Evolutionary conservation across 1,140 invertebrate genomes (phyloP).

Genomic region (Macrocentrus cingulum): DNA sequence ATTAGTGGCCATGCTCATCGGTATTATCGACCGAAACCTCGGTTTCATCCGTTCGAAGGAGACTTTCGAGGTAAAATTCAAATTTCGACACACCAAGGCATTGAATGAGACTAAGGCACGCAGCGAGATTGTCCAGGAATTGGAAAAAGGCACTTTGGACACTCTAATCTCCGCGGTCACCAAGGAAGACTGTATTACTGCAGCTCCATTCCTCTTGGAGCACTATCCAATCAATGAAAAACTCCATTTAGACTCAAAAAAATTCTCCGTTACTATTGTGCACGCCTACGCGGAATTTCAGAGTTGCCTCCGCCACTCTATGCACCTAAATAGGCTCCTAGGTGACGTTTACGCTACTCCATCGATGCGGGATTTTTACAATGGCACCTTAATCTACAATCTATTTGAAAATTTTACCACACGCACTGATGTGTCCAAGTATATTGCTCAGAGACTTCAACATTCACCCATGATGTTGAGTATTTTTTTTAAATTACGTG

Average conservation of each 20-base stretch:
- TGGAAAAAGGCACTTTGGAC: neutral
- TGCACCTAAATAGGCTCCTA: conserved; percentile 69
- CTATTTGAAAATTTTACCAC: conserved; percentile 63
- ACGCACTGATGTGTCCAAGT: conserved; percentile 57
- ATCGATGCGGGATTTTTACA: conserved; percentile 63
- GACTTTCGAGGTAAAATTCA: conserved; percentile 28
- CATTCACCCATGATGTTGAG: conserved; percentile 57
- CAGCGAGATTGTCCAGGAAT: too few species aligned
- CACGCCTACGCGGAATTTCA: conserved; percentile 76
- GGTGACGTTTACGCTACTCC: conserved; percentile 60
- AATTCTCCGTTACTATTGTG: conserved; percentile 64
- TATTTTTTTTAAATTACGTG: conserved; percentile 44
- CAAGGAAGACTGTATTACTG: conserved; percentile 63
- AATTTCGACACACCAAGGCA: conserved; percentile 10
- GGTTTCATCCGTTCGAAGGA: conserved; percentile 38
- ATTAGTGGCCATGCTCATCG: conserved; percentile 64
- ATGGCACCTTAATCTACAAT: conserved; percentile 77
- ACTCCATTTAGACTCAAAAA: conserved; percentile 62
- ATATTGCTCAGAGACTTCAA: conserved; percentile 58
- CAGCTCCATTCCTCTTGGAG: conserved; percentile 63
- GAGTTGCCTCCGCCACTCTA: conserved; percentile 64
- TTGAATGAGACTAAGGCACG: neutral
- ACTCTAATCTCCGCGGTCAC: conserved; percentile 22
- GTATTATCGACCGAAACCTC: conserved; percentile 64
- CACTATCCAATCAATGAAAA: conserved; percentile 67